Evolutionary conservation across 2,113 vertebrate genomes (phyloP).

Genomic region (Anseranas semipalmata): DNA sequence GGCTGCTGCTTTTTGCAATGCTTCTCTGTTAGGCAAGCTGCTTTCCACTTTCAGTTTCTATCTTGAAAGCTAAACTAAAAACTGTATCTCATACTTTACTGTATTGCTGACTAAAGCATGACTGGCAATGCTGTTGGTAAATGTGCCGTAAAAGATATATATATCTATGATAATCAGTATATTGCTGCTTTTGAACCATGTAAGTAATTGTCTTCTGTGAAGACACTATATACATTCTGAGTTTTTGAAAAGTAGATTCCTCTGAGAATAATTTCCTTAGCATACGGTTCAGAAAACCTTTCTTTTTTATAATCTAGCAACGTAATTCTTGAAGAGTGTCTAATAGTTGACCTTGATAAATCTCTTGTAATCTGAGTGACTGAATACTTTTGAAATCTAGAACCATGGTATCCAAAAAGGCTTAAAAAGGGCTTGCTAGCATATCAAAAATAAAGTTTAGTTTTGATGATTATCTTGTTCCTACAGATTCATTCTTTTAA

Average conservation of each 20-base stretch:
- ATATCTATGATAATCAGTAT: not conserved
- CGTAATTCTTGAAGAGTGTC: not conserved
- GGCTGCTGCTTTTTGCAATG: constrained; percentile 56
- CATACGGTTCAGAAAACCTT: not conserved
- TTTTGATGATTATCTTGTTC: not conserved
- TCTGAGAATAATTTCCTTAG: constrained; percentile 20
- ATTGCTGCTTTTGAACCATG: not conserved
- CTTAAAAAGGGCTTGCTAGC: not conserved
- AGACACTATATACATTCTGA: not conserved
- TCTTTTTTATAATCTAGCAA: not conserved
- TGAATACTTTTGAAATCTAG: not conserved
- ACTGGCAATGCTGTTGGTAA: constrained; percentile 36
- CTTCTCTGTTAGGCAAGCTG: constrained; percentile 42
- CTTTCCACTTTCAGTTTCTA: constrained; percentile 33
- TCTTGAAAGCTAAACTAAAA: constrained; percentile 46
- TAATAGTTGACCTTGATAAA: not conserved
- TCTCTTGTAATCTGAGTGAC: not conserved
- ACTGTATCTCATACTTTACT: not conserved
- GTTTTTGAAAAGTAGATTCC: not conserved
- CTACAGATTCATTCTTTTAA: not conserved
- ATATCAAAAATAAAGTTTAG: not conserved
- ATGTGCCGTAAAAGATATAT: not conserved
- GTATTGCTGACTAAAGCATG: constrained; percentile 54
- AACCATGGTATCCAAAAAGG: not conserved
- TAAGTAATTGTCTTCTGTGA: not conserved